phyloP scores from a whole-genome alignment of 2,797 vertebrate genomes.

The Australoheros facetus region DNA sequence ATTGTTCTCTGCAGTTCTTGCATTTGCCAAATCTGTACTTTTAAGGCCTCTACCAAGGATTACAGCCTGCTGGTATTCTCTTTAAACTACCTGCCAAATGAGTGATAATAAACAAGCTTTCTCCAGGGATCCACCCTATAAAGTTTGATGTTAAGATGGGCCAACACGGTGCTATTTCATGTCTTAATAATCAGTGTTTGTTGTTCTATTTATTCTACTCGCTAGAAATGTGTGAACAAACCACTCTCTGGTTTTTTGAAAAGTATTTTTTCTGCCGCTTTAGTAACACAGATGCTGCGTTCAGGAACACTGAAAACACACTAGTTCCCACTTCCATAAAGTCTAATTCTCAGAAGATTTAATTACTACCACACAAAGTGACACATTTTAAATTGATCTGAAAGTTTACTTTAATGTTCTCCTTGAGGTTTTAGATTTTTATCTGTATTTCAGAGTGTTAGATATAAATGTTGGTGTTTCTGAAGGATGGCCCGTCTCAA shows the following conservation, averaged over 20 bases:
- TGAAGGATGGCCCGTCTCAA: neutral
- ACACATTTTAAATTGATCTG: slow-evolving; percentile 7
- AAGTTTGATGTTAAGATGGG: slow-evolving; percentile 56
- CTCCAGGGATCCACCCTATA: slow-evolving; percentile 55
- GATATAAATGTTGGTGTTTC: neutral
- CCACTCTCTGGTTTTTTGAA: slow-evolving; percentile 24
- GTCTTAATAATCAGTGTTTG: slow-evolving; percentile 63
- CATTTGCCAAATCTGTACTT: slow-evolving; percentile 68
- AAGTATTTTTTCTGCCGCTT: slow-evolving; percentile 18
- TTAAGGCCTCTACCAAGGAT: slow-evolving; percentile 28
- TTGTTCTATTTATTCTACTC: slow-evolving; percentile 68
- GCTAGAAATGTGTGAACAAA: slow-evolving; percentile 73
- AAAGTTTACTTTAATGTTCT: neutral
- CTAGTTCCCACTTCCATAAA: neutral
- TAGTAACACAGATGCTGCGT: slow-evolving; percentile 11
- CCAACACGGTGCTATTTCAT: slow-evolving; percentile 73
- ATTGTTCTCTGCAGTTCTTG: slow-evolving; percentile 37
- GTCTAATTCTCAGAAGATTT: neutral
- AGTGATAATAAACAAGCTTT: slow-evolving; percentile 31
- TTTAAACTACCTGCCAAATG: slow-evolving; percentile 47
- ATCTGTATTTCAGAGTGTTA: slow-evolving; percentile 6
- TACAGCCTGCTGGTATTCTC: slow-evolving; percentile 48
- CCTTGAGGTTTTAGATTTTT: neutral
- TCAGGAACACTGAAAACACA: slow-evolving; percentile 30
- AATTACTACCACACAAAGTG: slow-evolving; percentile 10